A percentile compares a stretch with the other conserved stretches of the same genome.
phyloP scores from a whole-genome alignment of 2,888 invertebrate species.

The Thysanoteuthis rhombus region DNA sequence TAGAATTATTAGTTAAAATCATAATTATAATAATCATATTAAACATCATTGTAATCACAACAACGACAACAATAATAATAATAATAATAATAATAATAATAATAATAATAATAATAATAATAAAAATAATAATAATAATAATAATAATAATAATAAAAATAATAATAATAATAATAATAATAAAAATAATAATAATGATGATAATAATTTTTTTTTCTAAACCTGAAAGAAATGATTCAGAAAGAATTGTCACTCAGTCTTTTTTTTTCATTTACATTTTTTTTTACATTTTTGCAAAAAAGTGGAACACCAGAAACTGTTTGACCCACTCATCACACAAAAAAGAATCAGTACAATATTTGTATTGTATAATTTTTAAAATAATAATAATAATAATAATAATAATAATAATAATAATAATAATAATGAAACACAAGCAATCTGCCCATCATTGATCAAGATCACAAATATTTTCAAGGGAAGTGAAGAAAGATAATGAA shows the following conservation, averaged over 20 bases:
- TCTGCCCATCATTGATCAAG: neutral
- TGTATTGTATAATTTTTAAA: neutral
- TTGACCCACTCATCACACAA: conserved; percentile 12
- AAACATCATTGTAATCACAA: neutral
- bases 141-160: too few relatives aligned
- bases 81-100: neutral
- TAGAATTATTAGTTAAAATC: too few relatives aligned
- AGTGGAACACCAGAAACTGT: neutral
- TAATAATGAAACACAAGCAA: neutral
- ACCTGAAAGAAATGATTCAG: neutral
- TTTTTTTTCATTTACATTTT: neutral
- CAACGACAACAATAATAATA: neutral
- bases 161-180: too few relatives aligned
- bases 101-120: too few relatives aligned
- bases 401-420: neutral
- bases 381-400: neutral
- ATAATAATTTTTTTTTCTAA: too few relatives aligned
- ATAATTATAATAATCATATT: too few relatives aligned
- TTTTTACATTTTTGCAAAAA: neutral
- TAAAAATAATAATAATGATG: too few relatives aligned
- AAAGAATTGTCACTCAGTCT: neutral
- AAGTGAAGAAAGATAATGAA: neutral
- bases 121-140: too few relatives aligned
- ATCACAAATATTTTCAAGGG: neutral
- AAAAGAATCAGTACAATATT: neutral